Evolutionary conservation across 2,113 vertebrate genomes (phyloP), one percentile per base, ranked within the genome.

Genomic region (Pollachius pollachius): DNA sequence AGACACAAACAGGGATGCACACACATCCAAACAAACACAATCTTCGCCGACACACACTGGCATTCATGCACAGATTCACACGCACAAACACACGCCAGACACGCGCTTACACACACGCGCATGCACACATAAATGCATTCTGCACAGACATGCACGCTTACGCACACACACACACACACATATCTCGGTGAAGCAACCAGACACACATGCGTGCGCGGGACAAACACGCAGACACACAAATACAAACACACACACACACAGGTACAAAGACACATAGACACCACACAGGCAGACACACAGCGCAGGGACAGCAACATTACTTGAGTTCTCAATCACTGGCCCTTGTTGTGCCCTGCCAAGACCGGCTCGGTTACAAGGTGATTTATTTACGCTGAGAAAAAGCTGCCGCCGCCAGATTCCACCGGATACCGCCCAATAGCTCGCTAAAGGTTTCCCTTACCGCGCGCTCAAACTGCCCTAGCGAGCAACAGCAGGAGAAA

Each of bases 291-390:
- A 64, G 64, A 70, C 67, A 62, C 71, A 64, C 52, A 61, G 41
- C 41, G 9, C 41, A 48, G 12, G 41, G 25, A 72, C 23, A 64
- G 67, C 59, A 68, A 77, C 71, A 74, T 41, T 84, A 76, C 80
- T 85, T 81, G 71, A 73, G 73, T 75, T 72, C 75, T 87, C 82
- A 88, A 77, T 91, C 83, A 88, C 81, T 86, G 80, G 63, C 78
- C 75, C 82, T 86, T 83, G 79, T 84, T 80, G 78, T 72, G 62
- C 65, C 67, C 68, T 83, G 76, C 71, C 61, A 73, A 73, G 68
- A 78, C 71, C 75, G 66, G 78, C 73, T 83, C 64, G 57, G 75
- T 84, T 85, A 81, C 74, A 74, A 69, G 63, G 70, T 81, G 83
- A 81, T 85, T 84, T 80, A 81, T 85, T 87, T 21, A 75, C 3